A percentile compares a stretch with the other conserved stretches of the same genome.
Evolutionary conservation across 2,888 invertebrate species (phyloP).

Genomic region (Alentia gelatinosa): DNA sequence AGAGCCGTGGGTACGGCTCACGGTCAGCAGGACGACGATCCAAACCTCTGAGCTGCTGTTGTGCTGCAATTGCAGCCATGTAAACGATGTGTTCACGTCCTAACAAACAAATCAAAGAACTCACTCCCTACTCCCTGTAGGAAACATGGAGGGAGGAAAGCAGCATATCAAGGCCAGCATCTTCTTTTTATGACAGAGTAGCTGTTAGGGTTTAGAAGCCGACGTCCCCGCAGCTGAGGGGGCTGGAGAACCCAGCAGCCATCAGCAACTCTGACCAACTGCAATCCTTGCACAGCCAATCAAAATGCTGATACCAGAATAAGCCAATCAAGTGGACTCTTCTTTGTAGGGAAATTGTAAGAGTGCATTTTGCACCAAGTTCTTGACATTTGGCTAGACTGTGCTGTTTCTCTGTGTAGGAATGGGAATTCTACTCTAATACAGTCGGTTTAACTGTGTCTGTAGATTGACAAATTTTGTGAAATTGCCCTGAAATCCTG

Average conservation of each 20-base stretch:
- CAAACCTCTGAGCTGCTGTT: constrained; percentile 38
- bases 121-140: neutral
- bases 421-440: neutral
- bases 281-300: neutral
- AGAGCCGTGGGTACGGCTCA: neutral
- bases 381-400: neutral
- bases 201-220: neutral
- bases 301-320: neutral
- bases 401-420: neutral
- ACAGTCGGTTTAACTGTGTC: neutral
- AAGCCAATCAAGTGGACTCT: neutral
- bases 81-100: constrained; percentile 36
- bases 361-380: neutral
- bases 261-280: neutral
- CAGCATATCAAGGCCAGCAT: constrained; percentile 12
- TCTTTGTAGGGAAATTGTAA: neutral
- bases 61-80: constrained; percentile 31
- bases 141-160: neutral
- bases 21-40: neutral
- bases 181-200: neutral
- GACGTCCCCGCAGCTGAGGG: neutral
- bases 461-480: neutral
- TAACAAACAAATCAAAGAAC: neutral
- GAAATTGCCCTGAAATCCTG: neutral
- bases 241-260: neutral